These are phyloP conservation scores for Hirundo rustica DNA, from an alignment of 2,797 vertebrate species.

Conservation along the genomic window DNA sequence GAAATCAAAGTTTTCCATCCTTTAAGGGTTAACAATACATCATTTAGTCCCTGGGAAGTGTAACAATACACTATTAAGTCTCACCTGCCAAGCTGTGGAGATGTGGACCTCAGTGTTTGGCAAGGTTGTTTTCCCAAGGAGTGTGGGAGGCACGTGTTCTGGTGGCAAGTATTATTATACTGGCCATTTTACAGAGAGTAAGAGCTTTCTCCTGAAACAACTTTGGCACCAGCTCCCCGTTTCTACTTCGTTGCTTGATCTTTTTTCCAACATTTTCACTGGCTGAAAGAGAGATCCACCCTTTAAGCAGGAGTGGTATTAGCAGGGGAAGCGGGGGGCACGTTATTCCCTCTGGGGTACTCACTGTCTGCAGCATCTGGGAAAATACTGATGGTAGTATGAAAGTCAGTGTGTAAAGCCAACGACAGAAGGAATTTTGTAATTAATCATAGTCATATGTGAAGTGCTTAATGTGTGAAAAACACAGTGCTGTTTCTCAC, in stretches of 20 bases:
- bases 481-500: neutral
- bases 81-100: neutral
- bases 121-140: neutral
- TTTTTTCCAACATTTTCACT: neutral
- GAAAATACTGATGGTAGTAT: neutral
- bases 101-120: neutral
- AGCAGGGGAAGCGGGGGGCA: neutral
- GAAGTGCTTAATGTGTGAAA: slow-evolving; percentile 21
- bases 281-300: neutral
- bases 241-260: neutral
- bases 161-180: neutral
- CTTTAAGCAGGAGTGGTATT: neutral
- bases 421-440: neutral
- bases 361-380: neutral
- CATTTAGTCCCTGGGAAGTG: neutral
- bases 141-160: neutral
- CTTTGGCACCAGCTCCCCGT: neutral
- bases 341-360: neutral
- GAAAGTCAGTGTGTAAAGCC: neutral
- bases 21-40: neutral
- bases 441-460: slow-evolving; percentile 13
- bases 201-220: neutral
- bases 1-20: neutral
- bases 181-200: neutral
- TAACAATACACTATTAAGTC: neutral